Conservation (phyloP, 1,140 invertebrate genomes). For the Ladona fulva region DNA sequence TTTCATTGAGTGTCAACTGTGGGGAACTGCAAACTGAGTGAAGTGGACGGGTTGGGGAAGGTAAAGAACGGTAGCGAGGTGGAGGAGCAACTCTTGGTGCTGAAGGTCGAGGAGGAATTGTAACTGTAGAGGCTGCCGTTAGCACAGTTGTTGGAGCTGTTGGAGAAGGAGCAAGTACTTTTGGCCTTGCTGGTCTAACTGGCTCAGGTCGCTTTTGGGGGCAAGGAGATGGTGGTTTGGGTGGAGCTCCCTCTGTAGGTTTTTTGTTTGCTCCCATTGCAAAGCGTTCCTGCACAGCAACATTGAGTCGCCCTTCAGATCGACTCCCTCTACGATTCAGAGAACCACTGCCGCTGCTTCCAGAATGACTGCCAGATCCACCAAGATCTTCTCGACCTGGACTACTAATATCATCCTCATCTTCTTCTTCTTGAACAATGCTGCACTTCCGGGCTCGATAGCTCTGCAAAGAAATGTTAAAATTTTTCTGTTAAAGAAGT, state of each 20-base stretch:
- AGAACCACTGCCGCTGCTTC: conserved; percentile 25
- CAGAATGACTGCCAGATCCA: conserved; percentile 23
- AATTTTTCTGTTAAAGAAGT: no score
- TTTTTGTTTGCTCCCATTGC: conserved; percentile 25
- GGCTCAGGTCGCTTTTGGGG: conserved; percentile 17
- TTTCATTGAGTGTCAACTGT: conserved; percentile 58
- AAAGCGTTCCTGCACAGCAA: conserved; percentile 42
- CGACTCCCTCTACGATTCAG: conserved; percentile 47
- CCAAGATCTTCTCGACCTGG: conserved; percentile 45
- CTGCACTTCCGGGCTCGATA: conserved; percentile 69
- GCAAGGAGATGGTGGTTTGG: conserved; percentile 21
- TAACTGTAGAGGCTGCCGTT: conserved; percentile 33
- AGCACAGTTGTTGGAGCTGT: conserved; percentile 21
- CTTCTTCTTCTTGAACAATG: conserved; percentile 78
- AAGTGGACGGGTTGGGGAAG: conserved; percentile 33
- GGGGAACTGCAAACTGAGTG: conserved; percentile 46
- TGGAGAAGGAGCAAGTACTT: conserved; percentile 22
- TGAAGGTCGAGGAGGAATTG: conserved; percentile 45
- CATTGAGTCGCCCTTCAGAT: conserved; percentile 51
- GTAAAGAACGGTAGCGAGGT: conserved; percentile 33
- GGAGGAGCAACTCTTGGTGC: conserved; percentile 42
- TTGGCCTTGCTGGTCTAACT: neutral
- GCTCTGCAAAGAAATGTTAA: conserved; percentile 34
- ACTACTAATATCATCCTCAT: conserved; percentile 50
- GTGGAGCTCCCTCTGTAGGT: conserved; percentile 22